phyloP scores from a whole-genome alignment of 2,113 vertebrate genomes.

The Euleptes europaea region DNA sequence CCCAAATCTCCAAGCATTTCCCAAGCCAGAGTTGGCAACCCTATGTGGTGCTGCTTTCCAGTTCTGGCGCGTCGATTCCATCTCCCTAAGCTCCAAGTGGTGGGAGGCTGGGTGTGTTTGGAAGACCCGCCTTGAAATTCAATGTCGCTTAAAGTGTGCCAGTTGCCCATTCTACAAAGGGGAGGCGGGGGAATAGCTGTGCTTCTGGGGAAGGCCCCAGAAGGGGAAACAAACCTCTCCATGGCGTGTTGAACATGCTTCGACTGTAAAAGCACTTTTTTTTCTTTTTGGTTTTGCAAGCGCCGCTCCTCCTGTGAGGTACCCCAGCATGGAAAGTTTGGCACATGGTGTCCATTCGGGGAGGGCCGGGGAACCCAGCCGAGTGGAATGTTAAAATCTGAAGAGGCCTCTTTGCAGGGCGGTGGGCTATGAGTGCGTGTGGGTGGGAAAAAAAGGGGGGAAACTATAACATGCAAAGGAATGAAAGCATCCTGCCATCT shows the following conservation, averaged over 20 bases:
- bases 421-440: neutral
- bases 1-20: too few species aligned
- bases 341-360: constrained; percentile 4
- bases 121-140: too few species aligned
- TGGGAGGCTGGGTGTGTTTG: too few species aligned
- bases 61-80: too few species aligned
- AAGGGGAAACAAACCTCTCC: too few species aligned
- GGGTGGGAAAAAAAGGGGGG: neutral
- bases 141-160: too few species aligned
- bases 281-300: neutral
- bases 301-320: constrained; percentile 36
- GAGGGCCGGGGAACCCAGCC: neutral
- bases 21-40: too few species aligned
- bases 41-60: too few species aligned
- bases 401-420: constrained; percentile 53
- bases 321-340: constrained; percentile 26
- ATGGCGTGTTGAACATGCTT: neutral
- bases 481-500: constrained; percentile 54
- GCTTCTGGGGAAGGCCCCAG: too few species aligned
- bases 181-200: too few species aligned
- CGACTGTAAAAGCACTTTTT: constrained; percentile 25
- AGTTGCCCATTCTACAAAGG: too few species aligned
- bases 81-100: too few species aligned
- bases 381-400: constrained; percentile 43
- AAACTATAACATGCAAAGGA: neutral